Percentiles rank a stretch among this genome's conserved stretches.
phyloP scores from a whole-genome alignment of 2,888 invertebrate genomes.

The Acrobasis repandana region DNA sequence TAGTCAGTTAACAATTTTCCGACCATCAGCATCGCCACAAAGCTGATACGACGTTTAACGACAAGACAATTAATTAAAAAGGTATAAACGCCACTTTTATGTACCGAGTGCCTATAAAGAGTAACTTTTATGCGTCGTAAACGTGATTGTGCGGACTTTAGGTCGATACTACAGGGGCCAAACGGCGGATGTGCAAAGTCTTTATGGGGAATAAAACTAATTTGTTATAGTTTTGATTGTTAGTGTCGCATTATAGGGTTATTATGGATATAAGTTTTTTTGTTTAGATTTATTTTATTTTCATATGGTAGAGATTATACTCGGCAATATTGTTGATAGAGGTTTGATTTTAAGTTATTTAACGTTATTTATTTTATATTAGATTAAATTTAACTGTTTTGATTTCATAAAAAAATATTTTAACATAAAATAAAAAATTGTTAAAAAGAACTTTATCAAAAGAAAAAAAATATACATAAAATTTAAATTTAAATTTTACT shows the following conservation, averaged over 20 bases:
- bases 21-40: constrained; percentile 71
- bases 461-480: too few relatives aligned
- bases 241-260: constrained; percentile 16
- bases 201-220: constrained; percentile 50
- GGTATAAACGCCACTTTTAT: constrained; percentile 81
- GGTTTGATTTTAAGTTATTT: too few relatives aligned
- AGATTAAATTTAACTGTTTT: too few relatives aligned
- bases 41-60: constrained; percentile 79
- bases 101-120: constrained; percentile 79
- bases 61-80: constrained; percentile 81
- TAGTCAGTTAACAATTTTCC: constrained; percentile 73
- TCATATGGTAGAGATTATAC: too few relatives aligned
- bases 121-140: constrained; percentile 83
- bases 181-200: constrained; percentile 44
- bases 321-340: too few relatives aligned
- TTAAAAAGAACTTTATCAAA: too few relatives aligned
- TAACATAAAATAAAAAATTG: too few relatives aligned
- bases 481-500: too few relatives aligned
- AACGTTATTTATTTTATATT: too few relatives aligned
- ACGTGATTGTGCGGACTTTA: constrained; percentile 78
- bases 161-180: constrained; percentile 59
- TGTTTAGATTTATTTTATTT: not conserved
- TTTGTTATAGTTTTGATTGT: constrained; percentile 36
- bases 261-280: not conserved
- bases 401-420: too few relatives aligned